Evolutionary conservation across 2,113 vertebrate genomes (phyloP).

Genomic region (Zosterops pallidus): DNA sequence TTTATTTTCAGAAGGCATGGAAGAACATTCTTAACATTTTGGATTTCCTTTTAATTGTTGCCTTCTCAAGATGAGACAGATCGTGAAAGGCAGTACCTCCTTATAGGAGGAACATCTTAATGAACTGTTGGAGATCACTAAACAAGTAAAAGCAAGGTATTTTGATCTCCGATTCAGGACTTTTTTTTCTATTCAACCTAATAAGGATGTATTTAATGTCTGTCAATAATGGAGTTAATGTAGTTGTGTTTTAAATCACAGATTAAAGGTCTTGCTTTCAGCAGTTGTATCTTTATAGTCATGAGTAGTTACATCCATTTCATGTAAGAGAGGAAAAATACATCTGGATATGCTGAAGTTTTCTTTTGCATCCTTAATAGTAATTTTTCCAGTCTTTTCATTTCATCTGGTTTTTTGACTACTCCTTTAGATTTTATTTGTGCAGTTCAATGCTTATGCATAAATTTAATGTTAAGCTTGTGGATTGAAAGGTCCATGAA

Average conservation of each 20-base stretch:
- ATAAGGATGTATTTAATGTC: not conserved
- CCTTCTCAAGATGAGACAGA: not conserved
- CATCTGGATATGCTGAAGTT: not conserved
- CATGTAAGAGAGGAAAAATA: not conserved
- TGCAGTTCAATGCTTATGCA: not conserved
- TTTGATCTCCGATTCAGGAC: not conserved
- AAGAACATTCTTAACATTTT: not conserved
- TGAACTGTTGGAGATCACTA: not conserved
- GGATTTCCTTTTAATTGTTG: not conserved
- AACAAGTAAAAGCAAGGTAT: not conserved
- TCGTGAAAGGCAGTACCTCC: not conserved
- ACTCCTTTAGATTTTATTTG: not conserved
- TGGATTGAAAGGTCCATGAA: not conserved
- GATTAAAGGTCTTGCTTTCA: not conserved
- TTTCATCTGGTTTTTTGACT: not conserved
- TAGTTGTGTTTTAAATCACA: not conserved
- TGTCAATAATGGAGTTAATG: not conserved
- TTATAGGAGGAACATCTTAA: not conserved
- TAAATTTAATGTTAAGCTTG: not conserved
- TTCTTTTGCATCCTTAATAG: not conserved
- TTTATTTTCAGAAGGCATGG: not conserved
- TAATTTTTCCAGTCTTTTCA: not conserved
- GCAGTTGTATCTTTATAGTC: not conserved
- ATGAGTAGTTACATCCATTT: not conserved
- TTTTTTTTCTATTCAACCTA: not conserved